These are phyloP conservation scores for Hedychridium roseum DNA, from an alignment of 2,888 invertebrate genomes.

Conservation along the genomic window DNA sequence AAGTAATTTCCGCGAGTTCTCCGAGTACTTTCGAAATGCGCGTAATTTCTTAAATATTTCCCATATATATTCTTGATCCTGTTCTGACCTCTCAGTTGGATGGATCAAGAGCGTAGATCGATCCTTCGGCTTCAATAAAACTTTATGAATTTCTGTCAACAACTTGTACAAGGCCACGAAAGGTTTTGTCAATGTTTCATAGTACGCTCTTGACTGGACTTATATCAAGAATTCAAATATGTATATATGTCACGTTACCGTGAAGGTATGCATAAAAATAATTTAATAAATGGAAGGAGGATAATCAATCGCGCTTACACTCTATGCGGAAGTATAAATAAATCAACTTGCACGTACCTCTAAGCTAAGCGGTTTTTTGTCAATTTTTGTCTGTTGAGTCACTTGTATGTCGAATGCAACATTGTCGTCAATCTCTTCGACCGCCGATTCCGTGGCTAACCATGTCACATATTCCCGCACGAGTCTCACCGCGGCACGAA, in stretches of 20 bases:
- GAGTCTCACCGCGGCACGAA: slow-evolving; percentile 44
- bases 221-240: slow-evolving; percentile 5
- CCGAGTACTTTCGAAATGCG: slow-evolving; percentile 46
- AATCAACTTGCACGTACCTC: slow-evolving; percentile 28
- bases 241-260: not conserved
- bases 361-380: slow-evolving; percentile 36
- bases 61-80: slow-evolving; percentile 36
- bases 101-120: slow-evolving; percentile 44
- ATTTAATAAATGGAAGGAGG: not conserved
- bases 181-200: not conserved
- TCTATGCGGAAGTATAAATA: not conserved
- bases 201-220: not conserved
- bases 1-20: slow-evolving; percentile 71
- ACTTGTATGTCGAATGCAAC: slow-evolving; percentile 36
- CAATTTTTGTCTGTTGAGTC: slow-evolving; percentile 32
- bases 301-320: not conserved
- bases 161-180: not conserved
- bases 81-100: slow-evolving; percentile 31
- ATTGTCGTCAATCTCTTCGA: slow-evolving; percentile 39
- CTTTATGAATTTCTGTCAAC: not conserved
- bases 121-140: slow-evolving; percentile 36
- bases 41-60: slow-evolving; percentile 40
- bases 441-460: slow-evolving; percentile 34
- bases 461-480: slow-evolving; percentile 50
- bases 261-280: not conserved